Evolutionary conservation across 2,888 invertebrate species (phyloP), one percentile per base, ranked within the genome.

Genomic region (Apantesis nais): DNA sequence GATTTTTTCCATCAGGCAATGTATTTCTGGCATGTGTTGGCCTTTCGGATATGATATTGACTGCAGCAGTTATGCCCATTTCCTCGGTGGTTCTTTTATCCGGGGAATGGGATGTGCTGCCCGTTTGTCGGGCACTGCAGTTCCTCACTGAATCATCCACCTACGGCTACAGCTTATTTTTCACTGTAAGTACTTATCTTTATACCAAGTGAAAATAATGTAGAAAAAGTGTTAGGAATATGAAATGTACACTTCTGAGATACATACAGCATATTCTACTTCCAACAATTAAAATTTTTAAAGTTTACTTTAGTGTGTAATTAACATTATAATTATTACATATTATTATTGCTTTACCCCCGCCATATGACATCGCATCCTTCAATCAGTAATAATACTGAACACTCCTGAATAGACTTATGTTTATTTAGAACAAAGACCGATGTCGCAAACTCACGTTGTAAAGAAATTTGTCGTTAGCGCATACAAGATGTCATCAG

Each of bases 21-120:
- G 96, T 97, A 25, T 98, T 97, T 86, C 96, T 97, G 93, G 97
- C 97, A 74, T 97, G 97, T 77, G 96, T 97, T 37, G 97, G 97
- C 0, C 82, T 97, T 68, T 96, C 97, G 0, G 98, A 98, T 84
- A 90, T 97, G 65, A 89, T 97, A 29, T 95, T 97, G 16, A 97
- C 97, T 0, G 96, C 96, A 0, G 86, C 96, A 19, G 96, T 97
- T 58, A 96, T 97, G 80, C 97, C 97, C 0, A 95, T 96, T 0
- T 96, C 97, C 0, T 96, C 96, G 0, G 96, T 97, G 9, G 96
- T 97, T 0, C 95, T 97, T 55, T 90, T 97, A 25, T 97, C 97
- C 0, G 97, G 96, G 0, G 88, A 95, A 72, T 94, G 95, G 87
- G 96, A 96, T 74, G 94, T 93, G 41, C 82, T 95, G 1, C 90